Evolutionary conservation across 2,113 vertebrate genomes (phyloP).

Genomic region (Albula goreensis): DNA sequence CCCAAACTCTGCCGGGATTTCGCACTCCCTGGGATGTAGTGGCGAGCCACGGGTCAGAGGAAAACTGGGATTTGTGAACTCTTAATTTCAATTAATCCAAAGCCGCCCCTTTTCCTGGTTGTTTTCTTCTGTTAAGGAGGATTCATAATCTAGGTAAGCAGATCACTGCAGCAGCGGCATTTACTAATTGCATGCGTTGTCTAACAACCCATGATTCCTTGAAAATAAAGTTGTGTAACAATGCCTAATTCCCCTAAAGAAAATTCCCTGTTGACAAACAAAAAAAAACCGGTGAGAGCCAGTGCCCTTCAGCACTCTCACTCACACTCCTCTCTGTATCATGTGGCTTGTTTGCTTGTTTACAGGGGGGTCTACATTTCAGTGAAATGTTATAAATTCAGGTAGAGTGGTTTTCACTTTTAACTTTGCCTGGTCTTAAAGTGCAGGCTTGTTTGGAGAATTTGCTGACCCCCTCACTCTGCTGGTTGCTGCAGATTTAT

Average conservation of each 20-base stretch:
- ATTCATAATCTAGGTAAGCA: constrained; percentile 69
- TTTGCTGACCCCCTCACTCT: constrained; percentile 56
- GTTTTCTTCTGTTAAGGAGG: constrained; percentile 55
- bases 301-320: neutral
- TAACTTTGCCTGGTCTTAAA: constrained; percentile 43
- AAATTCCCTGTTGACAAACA: neutral
- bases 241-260: neutral
- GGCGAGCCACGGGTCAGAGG: constrained; percentile 62
- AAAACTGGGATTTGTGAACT: constrained; percentile 66
- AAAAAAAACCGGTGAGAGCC: neutral
- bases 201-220: constrained; percentile 25
- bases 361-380: neutral
- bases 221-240: neutral
- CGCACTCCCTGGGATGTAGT: constrained; percentile 64
- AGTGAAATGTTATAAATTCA: neutral
- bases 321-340: neutral
- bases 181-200: constrained; percentile 29
- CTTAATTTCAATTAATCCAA: constrained; percentile 52
- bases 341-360: neutral
- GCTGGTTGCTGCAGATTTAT: constrained; percentile 58
- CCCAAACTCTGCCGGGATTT: constrained; percentile 61
- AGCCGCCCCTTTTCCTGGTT: constrained; percentile 51
- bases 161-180: constrained; percentile 36
- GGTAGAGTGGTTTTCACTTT: constrained; percentile 2
- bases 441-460: constrained; percentile 47